Conservation (phyloP, 2,797 vertebrate genomes). For the Ceryle rudis region DNA sequence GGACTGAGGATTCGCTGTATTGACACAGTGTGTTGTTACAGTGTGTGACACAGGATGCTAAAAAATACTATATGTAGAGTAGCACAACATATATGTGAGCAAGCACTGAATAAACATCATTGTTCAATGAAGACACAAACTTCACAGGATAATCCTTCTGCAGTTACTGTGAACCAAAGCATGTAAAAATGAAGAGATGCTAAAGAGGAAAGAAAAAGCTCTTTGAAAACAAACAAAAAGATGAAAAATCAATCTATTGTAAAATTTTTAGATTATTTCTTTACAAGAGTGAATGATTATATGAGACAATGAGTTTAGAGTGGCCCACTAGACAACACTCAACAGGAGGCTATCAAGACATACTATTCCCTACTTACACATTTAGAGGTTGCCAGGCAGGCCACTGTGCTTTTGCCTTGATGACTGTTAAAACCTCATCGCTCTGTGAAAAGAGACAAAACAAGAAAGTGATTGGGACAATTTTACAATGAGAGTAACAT, state of each 20-base stretch:
- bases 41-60: not conserved
- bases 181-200: not conserved
- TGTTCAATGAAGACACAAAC: not conserved
- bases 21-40: not conserved
- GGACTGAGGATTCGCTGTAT: not conserved
- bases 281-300: not conserved
- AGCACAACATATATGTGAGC: not conserved
- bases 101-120: not conserved
- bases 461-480: not conserved
- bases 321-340: not conserved
- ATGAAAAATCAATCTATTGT: not conserved
- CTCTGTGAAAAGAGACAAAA: constrained; percentile 83
- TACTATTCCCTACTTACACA: constrained; percentile 84
- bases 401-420: constrained; percentile 99
- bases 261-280: not conserved
- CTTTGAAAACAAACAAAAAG: not conserved
- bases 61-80: not conserved
- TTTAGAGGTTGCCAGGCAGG: constrained; percentile 97
- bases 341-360: not conserved
- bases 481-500: no score
- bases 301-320: not conserved
- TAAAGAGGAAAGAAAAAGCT: not conserved
- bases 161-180: not conserved
- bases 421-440: constrained; percentile 96
- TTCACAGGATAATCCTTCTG: not conserved